phyloP scores from a whole-genome alignment of 2,888 invertebrate genomes.

The Resseliella maxima region DNA sequence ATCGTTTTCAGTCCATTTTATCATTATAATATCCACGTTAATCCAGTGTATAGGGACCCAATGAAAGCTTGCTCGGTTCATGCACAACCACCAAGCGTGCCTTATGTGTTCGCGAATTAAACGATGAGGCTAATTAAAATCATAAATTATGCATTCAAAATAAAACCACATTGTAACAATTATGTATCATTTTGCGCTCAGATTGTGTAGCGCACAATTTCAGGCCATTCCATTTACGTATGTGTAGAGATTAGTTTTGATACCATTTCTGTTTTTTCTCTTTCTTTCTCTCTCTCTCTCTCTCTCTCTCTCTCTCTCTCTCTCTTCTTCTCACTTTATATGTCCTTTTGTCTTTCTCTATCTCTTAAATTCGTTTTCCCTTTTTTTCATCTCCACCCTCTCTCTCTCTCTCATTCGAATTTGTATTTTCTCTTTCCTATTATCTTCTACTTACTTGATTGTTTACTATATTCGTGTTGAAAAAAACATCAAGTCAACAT shows the following conservation, averaged over 20 bases:
- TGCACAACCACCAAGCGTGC: neutral
- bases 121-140: neutral
- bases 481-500: neutral
- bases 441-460: neutral
- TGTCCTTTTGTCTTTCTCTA: too few species aligned
- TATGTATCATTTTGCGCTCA: conserved; percentile 6
- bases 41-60: neutral
- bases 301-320: too few species aligned
- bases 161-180: conserved; percentile 26
- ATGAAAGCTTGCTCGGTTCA: neutral
- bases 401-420: too few species aligned
- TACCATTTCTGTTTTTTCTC: too few species aligned
- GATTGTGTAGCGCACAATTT: conserved; percentile 21
- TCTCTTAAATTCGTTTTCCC: too few species aligned
- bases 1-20: conserved; percentile 1
- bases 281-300: too few species aligned
- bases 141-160: conserved; percentile 35
- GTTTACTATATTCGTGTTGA: neutral
- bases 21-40: neutral
- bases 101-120: neutral
- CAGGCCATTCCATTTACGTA: neutral
- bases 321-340: too few species aligned
- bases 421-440: too few species aligned
- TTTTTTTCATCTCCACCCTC: too few species aligned
- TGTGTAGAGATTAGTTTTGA: neutral